Percentiles rank a stretch among this genome's conserved stretches.
phyloP scores from a whole-genome alignment of 2,888 invertebrate species.

The Melieria omissa region DNA sequence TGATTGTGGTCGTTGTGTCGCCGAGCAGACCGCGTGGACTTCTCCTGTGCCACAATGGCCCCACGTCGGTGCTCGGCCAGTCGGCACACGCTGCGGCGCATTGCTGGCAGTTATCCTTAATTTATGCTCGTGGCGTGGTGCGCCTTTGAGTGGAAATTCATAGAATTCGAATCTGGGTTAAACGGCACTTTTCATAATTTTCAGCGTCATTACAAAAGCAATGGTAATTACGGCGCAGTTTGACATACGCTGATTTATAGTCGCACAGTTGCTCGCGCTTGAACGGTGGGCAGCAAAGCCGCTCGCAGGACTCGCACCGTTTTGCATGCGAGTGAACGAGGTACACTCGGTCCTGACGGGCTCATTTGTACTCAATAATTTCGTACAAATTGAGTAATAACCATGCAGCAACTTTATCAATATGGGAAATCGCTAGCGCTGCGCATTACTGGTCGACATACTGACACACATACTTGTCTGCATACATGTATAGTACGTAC shows the following conservation, averaged over 20 bases:
- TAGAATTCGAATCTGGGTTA: constrained; percentile 28
- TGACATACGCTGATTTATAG: constrained; percentile 30
- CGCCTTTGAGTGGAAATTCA: constrained; percentile 20
- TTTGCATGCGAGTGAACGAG: too few relatives aligned
- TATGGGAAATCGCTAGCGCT: too few relatives aligned
- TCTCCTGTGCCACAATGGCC: constrained; percentile 1
- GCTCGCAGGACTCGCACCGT: too few relatives aligned
- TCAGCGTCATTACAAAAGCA: constrained; percentile 34
- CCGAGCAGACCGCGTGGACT: constrained; percentile 39
- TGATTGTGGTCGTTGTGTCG: constrained; percentile 57
- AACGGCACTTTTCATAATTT: constrained; percentile 35
- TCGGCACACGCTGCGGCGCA: not conserved
- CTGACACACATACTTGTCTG: too few relatives aligned
- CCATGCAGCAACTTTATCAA: too few relatives aligned
- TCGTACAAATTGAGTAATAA: too few relatives aligned
- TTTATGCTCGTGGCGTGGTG: constrained; percentile 16
- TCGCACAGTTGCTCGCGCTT: too few relatives aligned
- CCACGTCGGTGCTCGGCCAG: not conserved
- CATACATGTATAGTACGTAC: too few relatives aligned
- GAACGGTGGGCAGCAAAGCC: too few relatives aligned
- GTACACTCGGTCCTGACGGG: too few relatives aligned
- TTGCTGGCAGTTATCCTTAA: constrained; percentile 19
- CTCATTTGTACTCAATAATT: too few relatives aligned
- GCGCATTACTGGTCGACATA: too few relatives aligned
- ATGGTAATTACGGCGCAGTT: constrained; percentile 29